Evolutionary conservation across 2,797 vertebrate genomes (phyloP), one percentile per base, ranked within the genome.

Genomic region (Aldrovandia affinis): DNA sequence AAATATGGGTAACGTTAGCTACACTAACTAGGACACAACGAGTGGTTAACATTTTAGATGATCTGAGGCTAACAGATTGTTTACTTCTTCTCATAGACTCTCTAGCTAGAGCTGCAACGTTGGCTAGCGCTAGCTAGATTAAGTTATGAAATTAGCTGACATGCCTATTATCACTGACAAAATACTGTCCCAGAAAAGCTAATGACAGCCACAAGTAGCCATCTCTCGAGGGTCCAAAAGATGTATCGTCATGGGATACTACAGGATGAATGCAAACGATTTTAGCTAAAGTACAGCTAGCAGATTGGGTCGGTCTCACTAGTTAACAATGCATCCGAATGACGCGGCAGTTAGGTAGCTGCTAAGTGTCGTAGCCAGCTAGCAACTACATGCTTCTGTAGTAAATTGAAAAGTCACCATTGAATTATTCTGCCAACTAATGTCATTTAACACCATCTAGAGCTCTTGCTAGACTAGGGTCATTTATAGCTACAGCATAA

Each of bases 301-400:
- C 82, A 50, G 54, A 39, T 77, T 83, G 52, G 70, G n/a, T 57
- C 54, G 52, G 82, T 57, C n/a, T 77, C 54, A 30, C 73, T 77
- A 75, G 54, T 57, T 78, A 83, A 78, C 78, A 65, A 80, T 73
- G 83, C 52, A 81, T 68, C 50, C 52, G 61, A 70, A 84, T 81
- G 83, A 81, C 79, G 78, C 79, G 78, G 78, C 83, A 42, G 25
- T 12, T 50, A 50, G 47, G 65, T 70, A 39, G 65, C 65, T 70
- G 33, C 33, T 70, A 70, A 22, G 30, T 65, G 47, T 6, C 47
- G 12, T n/a, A 50, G 47, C 6, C 12, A 65, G 28, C 28, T 30
- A 65, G 28, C 61, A 65, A 65, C 61, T 70, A 36, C 5, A 44
- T 77, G 39, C 73, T n/a, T 77, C 73, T 20, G 14, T 70, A 70